Percentiles rank a stretch among this genome's conserved stretches.
phyloP scores from a whole-genome alignment of 2,797 vertebrate genomes.

The Florisuga fusca region DNA sequence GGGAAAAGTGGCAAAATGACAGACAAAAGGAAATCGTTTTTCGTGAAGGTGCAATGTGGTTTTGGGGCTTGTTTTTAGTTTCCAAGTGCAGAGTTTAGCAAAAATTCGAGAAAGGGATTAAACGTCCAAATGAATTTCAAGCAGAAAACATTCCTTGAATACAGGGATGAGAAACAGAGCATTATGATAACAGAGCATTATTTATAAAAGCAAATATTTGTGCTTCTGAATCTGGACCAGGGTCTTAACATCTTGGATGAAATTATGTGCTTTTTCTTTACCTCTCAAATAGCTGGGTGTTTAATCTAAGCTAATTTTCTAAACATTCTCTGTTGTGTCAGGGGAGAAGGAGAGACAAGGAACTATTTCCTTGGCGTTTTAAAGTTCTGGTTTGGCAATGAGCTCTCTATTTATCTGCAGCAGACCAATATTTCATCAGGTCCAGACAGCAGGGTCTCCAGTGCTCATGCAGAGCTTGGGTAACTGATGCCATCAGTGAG shows the following conservation, averaged over 20 bases:
- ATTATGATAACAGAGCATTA: not conserved
- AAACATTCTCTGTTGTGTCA: not conserved
- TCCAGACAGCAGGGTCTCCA: conserved; percentile 1
- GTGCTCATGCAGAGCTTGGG: not conserved
- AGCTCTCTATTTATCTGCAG: conserved; percentile 10
- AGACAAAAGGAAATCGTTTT: not conserved
- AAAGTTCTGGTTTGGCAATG: not conserved
- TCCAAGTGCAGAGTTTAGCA: not conserved
- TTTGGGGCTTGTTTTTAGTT: not conserved
- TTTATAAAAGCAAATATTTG: not conserved
- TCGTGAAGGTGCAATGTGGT: not conserved
- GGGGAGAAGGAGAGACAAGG: not conserved
- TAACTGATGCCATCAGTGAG: not conserved
- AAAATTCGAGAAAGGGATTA: not conserved
- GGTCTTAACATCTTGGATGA: not conserved
- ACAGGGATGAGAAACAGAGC: not conserved
- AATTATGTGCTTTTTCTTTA: not conserved
- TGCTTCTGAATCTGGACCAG: not conserved
- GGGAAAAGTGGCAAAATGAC: not conserved
- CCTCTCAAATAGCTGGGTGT: not conserved
- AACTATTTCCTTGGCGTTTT: conserved; percentile 12
- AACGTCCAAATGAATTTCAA: not conserved
- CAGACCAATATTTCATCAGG: conserved; percentile 12
- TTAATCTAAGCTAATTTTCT: conserved; percentile 35
- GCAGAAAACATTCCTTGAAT: not conserved